Evolutionary conservation across 2,797 vertebrate species (phyloP).

Genomic region (Helostoma temminkii): DNA sequence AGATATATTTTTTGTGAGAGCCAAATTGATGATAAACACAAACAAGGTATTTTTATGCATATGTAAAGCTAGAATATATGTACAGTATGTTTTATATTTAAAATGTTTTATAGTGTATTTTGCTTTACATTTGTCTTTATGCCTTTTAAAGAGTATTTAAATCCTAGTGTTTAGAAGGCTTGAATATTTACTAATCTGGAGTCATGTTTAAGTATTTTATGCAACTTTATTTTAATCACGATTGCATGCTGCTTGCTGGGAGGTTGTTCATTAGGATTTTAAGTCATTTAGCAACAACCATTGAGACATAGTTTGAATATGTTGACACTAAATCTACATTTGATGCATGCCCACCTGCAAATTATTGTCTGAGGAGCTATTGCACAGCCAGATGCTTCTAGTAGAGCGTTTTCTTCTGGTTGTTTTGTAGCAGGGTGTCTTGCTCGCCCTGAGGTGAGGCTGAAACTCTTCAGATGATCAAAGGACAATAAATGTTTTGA

Average conservation of each 20-base stretch:
- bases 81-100: conserved; percentile 50
- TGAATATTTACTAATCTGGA: not conserved
- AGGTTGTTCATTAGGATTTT: conserved; percentile 20
- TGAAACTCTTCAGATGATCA: conserved; percentile 14
- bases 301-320: conserved; percentile 5
- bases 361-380: not conserved
- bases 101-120: conserved; percentile 39
- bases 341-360: not conserved
- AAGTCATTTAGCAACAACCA: not conserved
- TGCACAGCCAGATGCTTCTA: not conserved
- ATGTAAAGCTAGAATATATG: conserved; percentile 24
- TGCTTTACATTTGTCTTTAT: conserved; percentile 29
- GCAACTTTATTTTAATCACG: not conserved
- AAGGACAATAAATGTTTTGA: not conserved
- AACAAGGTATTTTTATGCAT: conserved; percentile 17
- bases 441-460: not conserved
- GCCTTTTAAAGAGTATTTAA: conserved; percentile 48
- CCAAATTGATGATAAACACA: conserved; percentile 9
- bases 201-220: conserved; percentile 29
- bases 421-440: not conserved
- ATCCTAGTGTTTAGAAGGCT: conserved; percentile 10
- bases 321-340: not conserved
- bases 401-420: not conserved
- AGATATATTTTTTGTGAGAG: not conserved
- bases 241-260: not conserved